Conservation (phyloP, 1,140 invertebrate genomes). For the Caerostris extrusa region DNA sequence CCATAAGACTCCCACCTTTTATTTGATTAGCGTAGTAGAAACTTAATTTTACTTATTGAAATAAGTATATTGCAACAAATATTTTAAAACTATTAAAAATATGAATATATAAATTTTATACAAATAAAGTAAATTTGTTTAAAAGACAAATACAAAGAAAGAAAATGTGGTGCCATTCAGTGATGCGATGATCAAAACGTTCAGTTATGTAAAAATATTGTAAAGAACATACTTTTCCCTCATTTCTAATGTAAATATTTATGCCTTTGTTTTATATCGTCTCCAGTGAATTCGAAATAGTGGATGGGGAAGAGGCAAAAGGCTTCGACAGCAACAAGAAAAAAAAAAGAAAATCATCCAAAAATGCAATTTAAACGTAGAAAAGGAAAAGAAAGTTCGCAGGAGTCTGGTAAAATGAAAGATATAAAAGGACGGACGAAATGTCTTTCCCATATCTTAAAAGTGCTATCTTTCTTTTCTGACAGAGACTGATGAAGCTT, state of each 20-base stretch:
- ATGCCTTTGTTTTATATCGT: conserved; percentile 3
- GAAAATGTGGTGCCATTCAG: not conserved
- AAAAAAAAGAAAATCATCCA: not conserved
- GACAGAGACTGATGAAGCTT: conserved; percentile 76
- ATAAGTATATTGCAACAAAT: too few relatives aligned
- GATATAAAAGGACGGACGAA: conserved; percentile 67
- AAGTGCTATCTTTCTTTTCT: conserved; percentile 60
- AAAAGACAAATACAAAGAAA: too few relatives aligned
- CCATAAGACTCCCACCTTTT: too few relatives aligned
- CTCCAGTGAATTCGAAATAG: not conserved
- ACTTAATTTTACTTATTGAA: too few relatives aligned
- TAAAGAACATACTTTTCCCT: not conserved
- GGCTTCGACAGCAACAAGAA: too few relatives aligned
- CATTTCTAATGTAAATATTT: conserved; percentile 36
- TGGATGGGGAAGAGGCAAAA: not conserved
- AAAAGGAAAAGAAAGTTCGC: conserved; percentile 46
- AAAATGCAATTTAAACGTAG: conserved; percentile 62
- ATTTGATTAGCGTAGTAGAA: too few relatives aligned
- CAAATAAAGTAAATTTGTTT: too few relatives aligned
- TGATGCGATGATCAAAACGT: not conserved
- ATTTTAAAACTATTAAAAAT: too few relatives aligned
- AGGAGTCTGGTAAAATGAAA: conserved; percentile 1
- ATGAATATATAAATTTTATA: too few relatives aligned
- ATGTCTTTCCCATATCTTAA: conserved; percentile 73
- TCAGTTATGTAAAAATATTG: conserved; percentile 2